Evolutionary conservation across 1,140 invertebrate species (phyloP).

Genomic region (Drosophila eugracilis): DNA sequence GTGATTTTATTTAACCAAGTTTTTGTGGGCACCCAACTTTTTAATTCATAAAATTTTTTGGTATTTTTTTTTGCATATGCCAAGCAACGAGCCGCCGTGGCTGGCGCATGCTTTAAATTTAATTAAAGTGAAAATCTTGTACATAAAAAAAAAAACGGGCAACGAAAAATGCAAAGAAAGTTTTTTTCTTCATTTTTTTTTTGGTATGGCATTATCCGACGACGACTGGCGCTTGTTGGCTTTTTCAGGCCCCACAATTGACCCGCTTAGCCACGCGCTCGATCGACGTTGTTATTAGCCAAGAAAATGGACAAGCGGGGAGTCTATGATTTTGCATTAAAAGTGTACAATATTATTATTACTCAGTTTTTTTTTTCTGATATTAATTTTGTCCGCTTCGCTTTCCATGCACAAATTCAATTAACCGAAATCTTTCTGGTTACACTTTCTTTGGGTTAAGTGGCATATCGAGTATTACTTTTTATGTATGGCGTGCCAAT

Average conservation of each 20-base stretch:
- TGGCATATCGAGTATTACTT: conserved; percentile 39
- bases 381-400: conserved; percentile 34
- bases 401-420: conserved; percentile 56
- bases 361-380: conserved; percentile 19
- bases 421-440: conserved; percentile 51
- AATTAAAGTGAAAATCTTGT: conserved; percentile 80
- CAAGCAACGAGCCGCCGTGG: conserved; percentile 41
- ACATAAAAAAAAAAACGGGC: conserved; percentile 53
- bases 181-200: conserved; percentile 40
- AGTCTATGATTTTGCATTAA: conserved; percentile 60
- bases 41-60: conserved; percentile 46
- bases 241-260: conserved; percentile 61
- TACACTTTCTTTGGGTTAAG: conserved; percentile 51
- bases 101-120: conserved; percentile 75
- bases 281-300: conserved; percentile 37
- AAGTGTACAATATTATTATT: conserved; percentile 55
- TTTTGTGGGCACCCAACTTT: conserved; percentile 23
- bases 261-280: conserved; percentile 69
- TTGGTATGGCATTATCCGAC: conserved; percentile 19
- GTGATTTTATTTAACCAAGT: conserved; percentile 52
- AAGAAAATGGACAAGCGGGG: conserved; percentile 18
- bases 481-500: conserved; percentile 57
- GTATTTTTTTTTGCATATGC: conserved; percentile 65
- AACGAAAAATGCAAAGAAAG: conserved; percentile 72
- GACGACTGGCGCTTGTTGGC: conserved; percentile 50